Percentiles rank a stretch among this genome's conserved stretches.
phyloP scores from a whole-genome alignment of 2,797 vertebrate genomes.

The Miichthys miiuy region DNA sequence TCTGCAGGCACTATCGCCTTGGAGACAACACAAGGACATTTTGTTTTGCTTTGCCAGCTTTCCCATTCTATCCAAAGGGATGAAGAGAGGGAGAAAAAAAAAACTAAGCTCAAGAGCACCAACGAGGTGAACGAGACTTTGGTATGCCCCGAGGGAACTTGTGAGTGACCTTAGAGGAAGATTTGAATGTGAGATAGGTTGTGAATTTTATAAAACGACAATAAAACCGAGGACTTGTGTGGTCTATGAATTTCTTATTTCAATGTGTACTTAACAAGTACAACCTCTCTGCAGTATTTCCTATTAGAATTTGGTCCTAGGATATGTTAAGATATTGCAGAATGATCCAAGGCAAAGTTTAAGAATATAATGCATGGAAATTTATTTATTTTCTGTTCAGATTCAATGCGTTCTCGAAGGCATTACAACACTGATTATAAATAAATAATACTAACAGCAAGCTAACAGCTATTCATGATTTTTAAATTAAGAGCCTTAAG shows the following conservation, averaged over 20 bases:
- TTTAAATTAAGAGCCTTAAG: constrained; percentile 2
- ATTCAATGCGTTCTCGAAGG: not conserved
- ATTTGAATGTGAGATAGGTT: constrained; percentile 36
- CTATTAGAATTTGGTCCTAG: not conserved
- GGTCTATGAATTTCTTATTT: not conserved
- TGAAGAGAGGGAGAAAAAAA: constrained; percentile 24
- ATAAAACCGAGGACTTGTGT: not conserved
- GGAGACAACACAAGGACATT: constrained; percentile 81
- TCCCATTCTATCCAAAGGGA: constrained; percentile 64
- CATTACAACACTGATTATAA: constrained; percentile 26
- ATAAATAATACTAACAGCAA: constrained; percentile 5
- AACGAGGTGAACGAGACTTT: constrained; percentile 49
- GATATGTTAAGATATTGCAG: constrained; percentile 6
- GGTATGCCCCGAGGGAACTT: constrained; percentile 41
- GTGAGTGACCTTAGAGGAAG: constrained; percentile 49
- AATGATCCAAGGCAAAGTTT: not conserved
- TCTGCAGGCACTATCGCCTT: constrained; percentile 68
- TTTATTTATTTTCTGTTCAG: constrained; percentile 17
- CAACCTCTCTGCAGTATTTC: not conserved
- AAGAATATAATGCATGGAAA: constrained; percentile 15
- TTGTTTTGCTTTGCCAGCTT: constrained; percentile 77
- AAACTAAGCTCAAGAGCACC: constrained; percentile 52
- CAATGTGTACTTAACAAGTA: not conserved
- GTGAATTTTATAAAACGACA: constrained; percentile 15
- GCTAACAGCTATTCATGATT: constrained; percentile 24